Base-by-base conservation (phyloP, 2,113 vertebrate species). In the Solea solea region DNA sequence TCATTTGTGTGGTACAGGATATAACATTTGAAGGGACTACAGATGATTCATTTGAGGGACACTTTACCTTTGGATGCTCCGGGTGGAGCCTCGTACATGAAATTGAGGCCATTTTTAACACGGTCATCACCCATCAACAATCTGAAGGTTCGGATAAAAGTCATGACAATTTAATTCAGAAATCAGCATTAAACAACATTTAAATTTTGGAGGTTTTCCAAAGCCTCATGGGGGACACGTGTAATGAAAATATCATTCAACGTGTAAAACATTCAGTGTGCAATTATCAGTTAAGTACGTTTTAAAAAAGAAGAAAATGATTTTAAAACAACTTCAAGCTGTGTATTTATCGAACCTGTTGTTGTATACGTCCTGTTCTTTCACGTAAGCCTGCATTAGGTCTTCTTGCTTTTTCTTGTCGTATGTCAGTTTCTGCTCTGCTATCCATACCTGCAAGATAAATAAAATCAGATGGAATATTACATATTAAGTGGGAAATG, bases 61-160 rank as follows among this genome's bases (percentile, higher is more conserved):
- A 0, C 41, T 27, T 74, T 95, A 99, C 97, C 97, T 95, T 98
- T 98, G 69, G 96, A 97, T 85, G 95, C 97, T 90, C 97, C 98
- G 53, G 97, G 96, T 87, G 98, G 98, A 78, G 97, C 97, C 78
- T 99, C 98, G 49, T 99, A 99, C 97, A 99, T 99, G 81, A 99
- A 98, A 89, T 98, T 99, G 64, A 99, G 95, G 60, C 98, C 98
- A 90, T 98, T 98, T 90, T 99, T 99, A 72, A 99, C 98, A 80
- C 95, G 94, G 72, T 99, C 97, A 93, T 99, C 98, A 56, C 98
- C 98, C 95, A 99, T 97, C 84, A 99, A 94, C 84, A 99, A 81
- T 76, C 98, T 99, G 82, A 34, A 89, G 25, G 46, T 63, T 40
- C 2, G 84, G 3, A 76, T n/a, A 0, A 55, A 16, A 9, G 44